Evolutionary conservation across 2,113 vertebrate species (phyloP).

Genomic region (Notarius lentiginosus): DNA sequence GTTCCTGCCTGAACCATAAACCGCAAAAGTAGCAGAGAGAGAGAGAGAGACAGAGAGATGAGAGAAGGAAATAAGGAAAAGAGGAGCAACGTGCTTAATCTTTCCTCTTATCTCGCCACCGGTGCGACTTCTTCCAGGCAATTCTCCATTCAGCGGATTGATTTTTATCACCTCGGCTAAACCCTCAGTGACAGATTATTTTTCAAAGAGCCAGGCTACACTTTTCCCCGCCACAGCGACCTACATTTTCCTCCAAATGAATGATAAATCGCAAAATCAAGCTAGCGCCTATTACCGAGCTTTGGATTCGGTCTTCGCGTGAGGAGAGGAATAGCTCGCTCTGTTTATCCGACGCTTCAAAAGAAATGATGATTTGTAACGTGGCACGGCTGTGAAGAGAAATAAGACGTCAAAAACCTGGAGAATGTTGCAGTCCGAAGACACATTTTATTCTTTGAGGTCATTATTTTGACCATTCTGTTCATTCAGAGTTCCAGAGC

Average conservation of each 20-base stretch:
- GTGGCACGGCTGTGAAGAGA: neutral
- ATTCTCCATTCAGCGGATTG: constrained; percentile 79
- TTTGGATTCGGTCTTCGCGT: neutral
- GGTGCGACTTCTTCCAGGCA: constrained; percentile 78
- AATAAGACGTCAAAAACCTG: neutral
- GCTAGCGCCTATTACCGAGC: constrained; percentile 21
- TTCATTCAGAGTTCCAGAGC: neutral
- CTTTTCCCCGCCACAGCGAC: constrained; percentile 58
- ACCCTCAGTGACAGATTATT: constrained; percentile 72
- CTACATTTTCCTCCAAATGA: constrained; percentile 57
- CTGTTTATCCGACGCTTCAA: too few species aligned
- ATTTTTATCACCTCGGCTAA: constrained; percentile 78
- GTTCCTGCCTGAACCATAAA: neutral
- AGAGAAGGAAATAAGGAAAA: constrained; percentile 43
- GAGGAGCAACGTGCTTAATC: constrained; percentile 76
- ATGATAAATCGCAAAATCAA: constrained; percentile 54
- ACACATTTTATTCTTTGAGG: neutral
- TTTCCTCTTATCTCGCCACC: constrained; percentile 78
- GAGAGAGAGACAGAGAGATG: constrained; percentile 21
- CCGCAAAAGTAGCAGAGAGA: neutral
- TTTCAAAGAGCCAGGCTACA: constrained; percentile 72
- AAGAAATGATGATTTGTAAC: neutral
- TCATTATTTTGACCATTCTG: neutral
- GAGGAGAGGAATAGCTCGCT: neutral
- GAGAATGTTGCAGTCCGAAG: neutral